Evolutionary conservation across 2,888 invertebrate species (phyloP).

Genomic region (Osmoderma eremita): DNA sequence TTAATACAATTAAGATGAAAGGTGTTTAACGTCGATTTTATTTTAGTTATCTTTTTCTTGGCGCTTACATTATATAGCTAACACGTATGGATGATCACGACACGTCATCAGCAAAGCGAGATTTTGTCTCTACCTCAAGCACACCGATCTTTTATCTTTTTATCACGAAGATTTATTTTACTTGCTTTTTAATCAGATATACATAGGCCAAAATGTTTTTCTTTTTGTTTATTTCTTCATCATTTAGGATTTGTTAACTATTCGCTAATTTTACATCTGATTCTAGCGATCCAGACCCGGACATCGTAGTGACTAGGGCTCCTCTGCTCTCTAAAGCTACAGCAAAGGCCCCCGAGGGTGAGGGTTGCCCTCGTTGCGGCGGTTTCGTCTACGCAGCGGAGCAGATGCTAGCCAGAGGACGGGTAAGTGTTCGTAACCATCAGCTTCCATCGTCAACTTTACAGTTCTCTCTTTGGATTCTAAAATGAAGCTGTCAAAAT

Average conservation of each 20-base stretch:
- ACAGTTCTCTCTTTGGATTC: slow-evolving; percentile 19
- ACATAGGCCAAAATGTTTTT: too few species aligned
- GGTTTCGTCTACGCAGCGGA: slow-evolving; percentile 91
- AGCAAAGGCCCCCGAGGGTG: slow-evolving; percentile 84
- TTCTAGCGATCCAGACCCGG: slow-evolving; percentile 54
- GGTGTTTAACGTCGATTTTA: background rate
- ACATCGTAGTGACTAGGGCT: slow-evolving; percentile 52
- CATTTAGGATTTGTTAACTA: too few species aligned
- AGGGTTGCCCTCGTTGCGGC: slow-evolving; percentile 90
- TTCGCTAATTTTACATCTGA: too few species aligned
- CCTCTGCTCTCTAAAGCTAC: slow-evolving; percentile 69
- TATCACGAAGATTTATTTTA: background rate
- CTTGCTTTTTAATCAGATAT: background rate
- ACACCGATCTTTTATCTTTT: background rate
- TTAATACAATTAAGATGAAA: too few species aligned
- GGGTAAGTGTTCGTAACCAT: slow-evolving; percentile 70
- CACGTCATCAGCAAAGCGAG: slow-evolving; percentile 2
- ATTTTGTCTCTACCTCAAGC: background rate
- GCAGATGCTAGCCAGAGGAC: slow-evolving; percentile 90
- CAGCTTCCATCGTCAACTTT: too few species aligned
- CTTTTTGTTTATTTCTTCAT: too few species aligned
- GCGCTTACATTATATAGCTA: slow-evolving; percentile 24
- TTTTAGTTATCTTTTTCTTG: slow-evolving; percentile 10
- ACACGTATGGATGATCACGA: slow-evolving; percentile 16
- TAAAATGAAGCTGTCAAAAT: slow-evolving; percentile 44